Evolutionary conservation across 2,797 vertebrate genomes (phyloP), one percentile per base, ranked within the genome.

Genomic region (Acomys russatus): DNA sequence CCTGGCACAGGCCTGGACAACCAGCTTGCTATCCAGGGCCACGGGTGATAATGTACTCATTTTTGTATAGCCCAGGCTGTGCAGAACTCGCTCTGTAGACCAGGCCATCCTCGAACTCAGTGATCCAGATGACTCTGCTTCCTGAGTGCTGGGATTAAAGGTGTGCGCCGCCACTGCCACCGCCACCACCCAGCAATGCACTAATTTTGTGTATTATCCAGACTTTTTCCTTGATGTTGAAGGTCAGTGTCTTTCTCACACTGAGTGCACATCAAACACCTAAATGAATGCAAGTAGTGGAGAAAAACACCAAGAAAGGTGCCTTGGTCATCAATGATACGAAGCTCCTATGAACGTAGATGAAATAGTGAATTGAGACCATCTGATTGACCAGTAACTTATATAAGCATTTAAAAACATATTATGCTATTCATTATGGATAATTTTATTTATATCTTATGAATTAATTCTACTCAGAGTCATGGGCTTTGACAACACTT

Each of bases 351-450:
- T 54, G 74, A 71, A 93, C 30, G 9, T 25, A 94, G 56, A 90
- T 68, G 30, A 91, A 95, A 92, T 8, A 70, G 33, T 86, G 70
- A 76, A 80, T 0, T 54, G 76, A 87, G 33, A 78, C 80, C 38
- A 88, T 94, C 51, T 56, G 28, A 54, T 38, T 71, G 59, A 49
- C 68, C 74, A 82, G 88, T 66, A 35, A 78, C 33, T 91, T 94
- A 56, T 44, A 56, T 3, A 63, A 89, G 88, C 30, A 76, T 83
- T 90, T 79, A 64, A 68, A 90, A 80, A 86, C 51, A 86, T 30
- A 73, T n/a, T 28, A n/a, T 28, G 30, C 73, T n/a, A 51, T 33
- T 79, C 70, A 63, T 15, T 76, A 44, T 6, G 86, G 92, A 93
- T 14, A 82, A n/a, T 71, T 85, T 82, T 73, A 86, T 30, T 73